phyloP scores from a whole-genome alignment of 2,797 vertebrate genomes.

The Pangasius djambal region DNA sequence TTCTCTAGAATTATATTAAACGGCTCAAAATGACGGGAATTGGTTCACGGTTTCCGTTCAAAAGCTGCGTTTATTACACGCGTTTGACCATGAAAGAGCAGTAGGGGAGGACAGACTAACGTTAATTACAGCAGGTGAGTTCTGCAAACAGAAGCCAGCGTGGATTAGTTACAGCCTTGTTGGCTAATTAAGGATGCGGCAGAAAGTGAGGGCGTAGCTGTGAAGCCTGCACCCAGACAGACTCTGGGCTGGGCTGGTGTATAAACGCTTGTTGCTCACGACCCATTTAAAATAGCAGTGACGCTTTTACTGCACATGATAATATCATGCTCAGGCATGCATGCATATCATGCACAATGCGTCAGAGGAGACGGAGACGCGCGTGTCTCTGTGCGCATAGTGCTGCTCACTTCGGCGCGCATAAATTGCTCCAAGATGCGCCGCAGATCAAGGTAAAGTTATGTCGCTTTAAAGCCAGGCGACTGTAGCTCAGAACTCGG shows the following conservation, averaged over 20 bases:
- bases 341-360: neutral
- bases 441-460: conserved; percentile 36
- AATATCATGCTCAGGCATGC: conserved; percentile 3
- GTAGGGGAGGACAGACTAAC: neutral
- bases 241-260: no score
- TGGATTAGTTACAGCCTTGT: neutral
- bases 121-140: neutral
- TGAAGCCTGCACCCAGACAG: neutral
- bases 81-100: neutral
- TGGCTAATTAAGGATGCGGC: neutral
- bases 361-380: neutral
- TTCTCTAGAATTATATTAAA: neutral
- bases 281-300: neutral
- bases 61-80: neutral
- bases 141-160: neutral
- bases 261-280: neutral
- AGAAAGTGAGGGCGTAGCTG: neutral
- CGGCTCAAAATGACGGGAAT: no score
- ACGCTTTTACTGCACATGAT: neutral
- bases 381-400: neutral
- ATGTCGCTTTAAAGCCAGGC: conserved; percentile 37
- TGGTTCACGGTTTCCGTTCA: neutral
- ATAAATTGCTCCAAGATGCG: conserved; percentile 33
- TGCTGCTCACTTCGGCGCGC: conserved; percentile 33
- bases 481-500: conserved; percentile 48